Evolutionary conservation across 2,113 vertebrate species (phyloP), one percentile per base, ranked within the genome.

Genomic region (Anhinga anhinga): DNA sequence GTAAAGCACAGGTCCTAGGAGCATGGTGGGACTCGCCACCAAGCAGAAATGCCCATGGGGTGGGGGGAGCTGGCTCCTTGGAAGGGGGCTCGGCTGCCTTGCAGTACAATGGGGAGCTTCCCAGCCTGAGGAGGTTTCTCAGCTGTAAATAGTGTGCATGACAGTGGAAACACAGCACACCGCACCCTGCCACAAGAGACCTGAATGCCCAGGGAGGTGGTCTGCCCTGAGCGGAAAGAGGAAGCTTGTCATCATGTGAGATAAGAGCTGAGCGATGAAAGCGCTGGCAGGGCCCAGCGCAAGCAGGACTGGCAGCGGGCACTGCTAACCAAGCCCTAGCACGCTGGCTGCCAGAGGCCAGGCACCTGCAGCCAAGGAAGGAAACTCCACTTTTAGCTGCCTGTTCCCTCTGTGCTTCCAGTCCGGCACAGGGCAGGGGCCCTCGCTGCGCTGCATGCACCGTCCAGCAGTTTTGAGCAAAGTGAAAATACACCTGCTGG

Each of bases 301-400:
- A 4, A 8, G 36, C 65, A 5, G 32, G 44, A 6, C 22, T 7
- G 22, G 45, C 16, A 10, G 45, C 12, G 44, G 23, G 66, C 21
- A 19, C 40, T 8, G 29, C 29, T 22, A 1, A 7, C 29, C 27
- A 18, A 14, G 27, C 63, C 13, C 27, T 8, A 7, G 36, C 11
- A 16, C 38, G 2, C 12, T 10, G 19, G 19, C 20, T 7, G 42
- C 30, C 5, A 29, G 40, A 22, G 63, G 63, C 40, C 40, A 29
- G 19, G 8, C 20, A 7, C n/a, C 20, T 17, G 44, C 56, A 5
- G 44, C 45, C 25, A 25, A 14, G 21, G n/a, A 10, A 12, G n/a
- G 27, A 32, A 26, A 9, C 22, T 2, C 29, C 3, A 6, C 15
- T 15, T 7, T 12, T 3, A 3, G 44, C 16, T 4, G 17, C n/a